A percentile compares a stretch with the other conserved stretches of the same genome.
Conservation (phyloP, 2,888 invertebrate species). For the Mechanitis messenoides region DNA sequence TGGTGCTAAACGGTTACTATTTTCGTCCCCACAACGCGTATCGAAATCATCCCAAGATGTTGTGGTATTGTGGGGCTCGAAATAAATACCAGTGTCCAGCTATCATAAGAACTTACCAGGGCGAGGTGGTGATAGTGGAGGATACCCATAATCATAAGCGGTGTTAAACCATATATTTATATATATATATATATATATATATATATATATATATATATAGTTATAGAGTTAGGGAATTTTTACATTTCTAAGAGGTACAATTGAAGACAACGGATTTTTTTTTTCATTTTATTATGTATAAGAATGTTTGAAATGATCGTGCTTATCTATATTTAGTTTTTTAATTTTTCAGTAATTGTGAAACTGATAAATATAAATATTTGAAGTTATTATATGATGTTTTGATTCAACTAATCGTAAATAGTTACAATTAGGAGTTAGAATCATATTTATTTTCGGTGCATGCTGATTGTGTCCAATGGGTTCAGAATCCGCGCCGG, state of each 20-base stretch:
- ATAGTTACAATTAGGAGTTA: slow-evolving; percentile 22
- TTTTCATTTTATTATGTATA: too few relatives aligned
- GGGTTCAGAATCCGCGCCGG: slow-evolving; percentile 60
- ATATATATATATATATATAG: too few relatives aligned
- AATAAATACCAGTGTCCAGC: slow-evolving; percentile 56
- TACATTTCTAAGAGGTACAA: too few relatives aligned
- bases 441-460: slow-evolving; percentile 24
- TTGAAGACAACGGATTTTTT: too few relatives aligned
- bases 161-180: slow-evolving; percentile 36
- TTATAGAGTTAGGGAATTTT: too few relatives aligned
- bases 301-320: too few relatives aligned
- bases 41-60: slow-evolving; percentile 57
- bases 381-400: slow-evolving; percentile 2
- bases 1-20: slow-evolving; percentile 55
- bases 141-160: slow-evolving; percentile 57
- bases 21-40: slow-evolving; percentile 69
- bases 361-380: too few relatives aligned
- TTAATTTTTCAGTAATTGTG: too few relatives aligned
- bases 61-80: slow-evolving; percentile 67
- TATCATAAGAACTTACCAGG: slow-evolving; percentile 53
- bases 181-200: too few relatives aligned
- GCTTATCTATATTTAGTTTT: too few relatives aligned
- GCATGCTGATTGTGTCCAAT: slow-evolving; percentile 39
- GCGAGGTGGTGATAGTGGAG: slow-evolving; percentile 51
- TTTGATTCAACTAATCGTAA: slow-evolving; percentile 8